Evolutionary conservation across 2,113 vertebrate genomes (phyloP).

Genomic region (Ariopsis seemanni): DNA sequence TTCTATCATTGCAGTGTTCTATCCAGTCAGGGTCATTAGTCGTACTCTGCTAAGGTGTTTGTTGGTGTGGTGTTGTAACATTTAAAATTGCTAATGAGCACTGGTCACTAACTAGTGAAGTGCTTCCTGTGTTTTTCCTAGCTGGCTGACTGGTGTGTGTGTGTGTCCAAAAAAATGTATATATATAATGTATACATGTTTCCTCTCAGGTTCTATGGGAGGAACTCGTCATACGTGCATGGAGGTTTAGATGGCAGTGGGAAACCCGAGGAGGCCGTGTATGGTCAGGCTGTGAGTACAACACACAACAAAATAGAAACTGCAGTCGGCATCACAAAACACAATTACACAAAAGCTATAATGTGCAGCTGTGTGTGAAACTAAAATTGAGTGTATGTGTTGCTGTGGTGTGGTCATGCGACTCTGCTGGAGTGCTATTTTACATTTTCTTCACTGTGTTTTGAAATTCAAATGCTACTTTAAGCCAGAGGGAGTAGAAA

Average conservation of each 20-base stretch:
- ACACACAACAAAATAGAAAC: not conserved
- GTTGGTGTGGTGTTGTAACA: not conserved
- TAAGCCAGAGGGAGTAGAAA: not conserved
- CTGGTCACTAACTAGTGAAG: too few species aligned
- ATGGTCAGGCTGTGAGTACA: constrained; percentile 91
- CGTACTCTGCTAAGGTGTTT: not conserved
- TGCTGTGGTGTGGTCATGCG: not conserved
- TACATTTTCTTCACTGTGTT: not conserved
- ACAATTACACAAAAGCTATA: not conserved
- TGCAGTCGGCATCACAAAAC: not conserved
- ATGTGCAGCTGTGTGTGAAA: not conserved
- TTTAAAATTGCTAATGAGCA: not conserved
- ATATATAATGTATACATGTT: too few species aligned
- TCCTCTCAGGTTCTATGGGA: constrained; percentile 89
- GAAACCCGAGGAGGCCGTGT: constrained; percentile 93
- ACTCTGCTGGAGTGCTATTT: not conserved
- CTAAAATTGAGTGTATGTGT: not conserved
- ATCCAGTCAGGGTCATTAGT: not conserved
- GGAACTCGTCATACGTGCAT: constrained; percentile 97
- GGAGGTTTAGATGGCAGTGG: constrained; percentile 91
- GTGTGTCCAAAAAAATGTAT: too few species aligned
- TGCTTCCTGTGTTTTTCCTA: too few species aligned
- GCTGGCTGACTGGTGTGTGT: too few species aligned
- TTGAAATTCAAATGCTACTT: constrained; percentile 18
- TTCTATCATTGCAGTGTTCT: too few species aligned